A percentile compares a stretch with the other conserved stretches of the same genome.
phyloP scores from a whole-genome alignment of 1,140 invertebrate genomes.

The Apis laboriosa region DNA sequence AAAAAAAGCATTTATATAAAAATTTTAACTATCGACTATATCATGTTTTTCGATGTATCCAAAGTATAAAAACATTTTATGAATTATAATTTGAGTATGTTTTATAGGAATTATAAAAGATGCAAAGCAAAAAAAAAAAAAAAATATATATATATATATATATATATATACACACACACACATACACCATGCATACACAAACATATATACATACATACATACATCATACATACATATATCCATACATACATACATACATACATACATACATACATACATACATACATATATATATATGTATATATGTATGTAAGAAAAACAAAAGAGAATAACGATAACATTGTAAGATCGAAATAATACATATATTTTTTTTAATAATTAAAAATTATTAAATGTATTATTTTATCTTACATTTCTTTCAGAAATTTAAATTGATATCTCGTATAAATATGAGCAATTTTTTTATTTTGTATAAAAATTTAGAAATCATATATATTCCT shows the following conservation, averaged over 20 bases:
- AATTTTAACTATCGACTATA: conserved; percentile 51
- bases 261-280: conserved; percentile 7
- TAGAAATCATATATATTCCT: conserved; percentile 58
- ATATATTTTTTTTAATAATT: background rate
- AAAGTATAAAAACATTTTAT: conserved; percentile 52
- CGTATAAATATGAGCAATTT: conserved; percentile 55
- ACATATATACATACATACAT: conserved; percentile 28
- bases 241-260: background rate
- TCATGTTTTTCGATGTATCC: conserved; percentile 42
- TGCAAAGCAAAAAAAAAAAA: conserved; percentile 24
- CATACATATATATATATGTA: background rate
- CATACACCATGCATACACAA: no score
- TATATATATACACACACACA: background rate
- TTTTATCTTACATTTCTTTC: conserved; percentile 11
- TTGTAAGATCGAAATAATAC: conserved; percentile 20
- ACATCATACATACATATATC: conserved; percentile 8
- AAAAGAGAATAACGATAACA: conserved; percentile 11
- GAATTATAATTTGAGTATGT: conserved; percentile 42
- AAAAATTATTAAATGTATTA: conserved; percentile 28
- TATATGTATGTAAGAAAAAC: conserved; percentile 39
- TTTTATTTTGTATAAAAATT: conserved; percentile 63
- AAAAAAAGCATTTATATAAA: conserved; percentile 51
- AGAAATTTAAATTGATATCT: conserved; percentile 12
- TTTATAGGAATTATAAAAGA: conserved; percentile 31
- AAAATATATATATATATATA: background rate